A percentile compares a stretch with the other conserved stretches of the same genome.
phyloP scores from a whole-genome alignment of 2,888 invertebrate species.

The Trissolcus brochymenae region DNA sequence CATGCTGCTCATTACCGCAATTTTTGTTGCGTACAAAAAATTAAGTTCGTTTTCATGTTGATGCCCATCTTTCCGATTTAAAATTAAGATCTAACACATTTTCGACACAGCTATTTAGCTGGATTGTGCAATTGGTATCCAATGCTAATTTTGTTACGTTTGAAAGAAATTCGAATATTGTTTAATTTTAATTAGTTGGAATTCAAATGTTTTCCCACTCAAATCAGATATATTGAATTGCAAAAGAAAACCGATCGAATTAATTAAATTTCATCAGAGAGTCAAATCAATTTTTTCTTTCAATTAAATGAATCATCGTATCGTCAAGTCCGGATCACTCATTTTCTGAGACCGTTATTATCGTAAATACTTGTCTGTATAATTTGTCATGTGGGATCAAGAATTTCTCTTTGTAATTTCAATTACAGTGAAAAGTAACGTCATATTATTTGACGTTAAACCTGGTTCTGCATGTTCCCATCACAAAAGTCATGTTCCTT shows the following conservation, averaged over 20 bases:
- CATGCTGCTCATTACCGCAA: slow-evolving; percentile 28
- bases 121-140: not conserved
- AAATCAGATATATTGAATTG: not conserved
- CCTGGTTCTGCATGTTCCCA: not conserved
- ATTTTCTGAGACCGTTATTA: slow-evolving; percentile 10
- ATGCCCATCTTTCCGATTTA: not conserved
- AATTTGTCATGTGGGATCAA: slow-evolving; percentile 30
- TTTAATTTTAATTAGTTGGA: too few species aligned
- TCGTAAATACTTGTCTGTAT: slow-evolving; percentile 14
- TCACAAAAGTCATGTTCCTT: slow-evolving; percentile 19
- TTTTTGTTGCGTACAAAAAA: slow-evolving; percentile 23
- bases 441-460: slow-evolving; percentile 23
- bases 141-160: not conserved
- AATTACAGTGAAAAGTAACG: slow-evolving; percentile 34
- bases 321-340: not conserved
- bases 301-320: slow-evolving; percentile 8
- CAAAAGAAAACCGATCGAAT: not conserved
- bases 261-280: not conserved
- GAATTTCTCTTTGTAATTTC: slow-evolving; percentile 38
- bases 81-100: too few species aligned
- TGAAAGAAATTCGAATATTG: slow-evolving; percentile 1
- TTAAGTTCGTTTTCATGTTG: slow-evolving; percentile 7
- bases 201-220: too few species aligned
- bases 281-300: slow-evolving; percentile 3
- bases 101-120: too few species aligned